phyloP scores from a whole-genome alignment of 2,113 vertebrate species.

The Epinephelus fuscoguttatus region DNA sequence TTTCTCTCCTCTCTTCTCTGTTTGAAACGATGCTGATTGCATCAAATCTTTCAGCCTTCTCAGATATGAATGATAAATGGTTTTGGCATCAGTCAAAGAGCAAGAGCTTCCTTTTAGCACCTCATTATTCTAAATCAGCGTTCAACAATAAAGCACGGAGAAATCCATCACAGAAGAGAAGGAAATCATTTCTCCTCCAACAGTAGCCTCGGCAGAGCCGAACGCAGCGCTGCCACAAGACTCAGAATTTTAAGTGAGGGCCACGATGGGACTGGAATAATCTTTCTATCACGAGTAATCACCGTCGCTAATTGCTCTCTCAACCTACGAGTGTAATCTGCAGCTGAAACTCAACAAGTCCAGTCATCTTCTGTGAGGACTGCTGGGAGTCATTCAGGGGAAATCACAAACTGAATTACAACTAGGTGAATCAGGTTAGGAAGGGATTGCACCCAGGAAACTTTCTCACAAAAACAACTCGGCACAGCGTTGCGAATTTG shows the following conservation, averaged over 20 bases:
- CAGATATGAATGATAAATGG: constrained; percentile 8
- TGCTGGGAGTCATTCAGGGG: constrained; percentile 21
- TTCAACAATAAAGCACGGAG: not conserved
- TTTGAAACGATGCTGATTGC: constrained; percentile 29
- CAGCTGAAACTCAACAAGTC: constrained; percentile 29
- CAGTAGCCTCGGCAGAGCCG: not conserved
- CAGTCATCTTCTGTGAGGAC: constrained; percentile 2
- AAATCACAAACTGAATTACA: constrained; percentile 23
- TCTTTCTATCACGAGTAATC: constrained; percentile 44
- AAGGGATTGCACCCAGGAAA: not conserved
- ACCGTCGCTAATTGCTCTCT: constrained; percentile 47
- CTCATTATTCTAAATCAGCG: constrained; percentile 13
- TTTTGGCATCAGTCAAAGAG: constrained; percentile 17
- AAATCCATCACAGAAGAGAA: constrained; percentile 13
- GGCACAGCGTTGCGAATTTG: not conserved
- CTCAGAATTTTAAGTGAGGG: constrained; percentile 15
- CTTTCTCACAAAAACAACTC: not conserved
- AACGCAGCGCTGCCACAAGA: not conserved
- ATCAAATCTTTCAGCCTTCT: constrained; percentile 18
- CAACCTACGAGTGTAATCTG: constrained; percentile 20
- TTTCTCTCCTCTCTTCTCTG: not conserved
- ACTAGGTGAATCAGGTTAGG: not conserved
- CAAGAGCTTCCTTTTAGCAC: constrained; percentile 30
- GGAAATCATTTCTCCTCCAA: constrained; percentile 14
- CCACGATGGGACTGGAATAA: constrained; percentile 40